Percentiles rank a stretch among this genome's conserved stretches.
Evolutionary conservation across 2,888 invertebrate genomes (phyloP).

Genomic region (Nasonia oneida): DNA sequence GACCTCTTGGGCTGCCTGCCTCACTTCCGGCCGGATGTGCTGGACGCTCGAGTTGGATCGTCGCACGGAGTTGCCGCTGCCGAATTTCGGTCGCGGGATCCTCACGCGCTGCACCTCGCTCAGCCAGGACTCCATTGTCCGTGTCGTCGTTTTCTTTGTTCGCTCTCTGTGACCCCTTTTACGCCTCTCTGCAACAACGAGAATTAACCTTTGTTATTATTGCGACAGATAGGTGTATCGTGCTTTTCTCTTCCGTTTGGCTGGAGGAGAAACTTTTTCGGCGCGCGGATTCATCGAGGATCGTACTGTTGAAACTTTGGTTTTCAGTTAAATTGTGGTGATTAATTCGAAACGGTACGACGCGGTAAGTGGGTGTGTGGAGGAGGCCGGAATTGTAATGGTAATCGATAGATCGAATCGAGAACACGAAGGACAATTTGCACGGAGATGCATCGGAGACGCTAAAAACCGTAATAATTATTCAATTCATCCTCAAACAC

Average conservation of each 20-base stretch:
- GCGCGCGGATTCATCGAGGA: not conserved
- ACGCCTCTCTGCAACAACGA: not conserved
- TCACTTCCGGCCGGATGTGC: conserved; percentile 81
- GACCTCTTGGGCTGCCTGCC: conserved; percentile 79
- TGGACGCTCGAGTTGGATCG: conserved; percentile 81
- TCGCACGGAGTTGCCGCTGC: conserved; percentile 80
- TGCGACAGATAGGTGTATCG: not conserved
- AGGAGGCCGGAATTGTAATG: too few species aligned
- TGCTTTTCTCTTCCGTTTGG: conserved; percentile 3
- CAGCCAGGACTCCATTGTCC: conserved; percentile 90
- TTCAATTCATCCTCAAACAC: not conserved
- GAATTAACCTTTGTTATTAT: conserved; percentile 30
- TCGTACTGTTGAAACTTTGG: conserved; percentile 19
- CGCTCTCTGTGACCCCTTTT: not conserved
- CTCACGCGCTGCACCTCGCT: conserved; percentile 90
- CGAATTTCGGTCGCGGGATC: conserved; percentile 92
- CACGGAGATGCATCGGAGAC: not conserved
- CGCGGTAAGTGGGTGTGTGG: not conserved
- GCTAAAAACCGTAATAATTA: not conserved
- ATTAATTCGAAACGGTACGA: conserved; percentile 4
- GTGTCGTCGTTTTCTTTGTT: conserved; percentile 13
- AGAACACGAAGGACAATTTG: not conserved
- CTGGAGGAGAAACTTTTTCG: conserved; percentile 21
- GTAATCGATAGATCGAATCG: too few species aligned
- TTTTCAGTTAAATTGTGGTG: conserved; percentile 36